Percentiles rank a stretch among this genome's conserved stretches.
phyloP scores from a whole-genome alignment of 2,888 invertebrate species.

The Erpobdella octoculata region DNA sequence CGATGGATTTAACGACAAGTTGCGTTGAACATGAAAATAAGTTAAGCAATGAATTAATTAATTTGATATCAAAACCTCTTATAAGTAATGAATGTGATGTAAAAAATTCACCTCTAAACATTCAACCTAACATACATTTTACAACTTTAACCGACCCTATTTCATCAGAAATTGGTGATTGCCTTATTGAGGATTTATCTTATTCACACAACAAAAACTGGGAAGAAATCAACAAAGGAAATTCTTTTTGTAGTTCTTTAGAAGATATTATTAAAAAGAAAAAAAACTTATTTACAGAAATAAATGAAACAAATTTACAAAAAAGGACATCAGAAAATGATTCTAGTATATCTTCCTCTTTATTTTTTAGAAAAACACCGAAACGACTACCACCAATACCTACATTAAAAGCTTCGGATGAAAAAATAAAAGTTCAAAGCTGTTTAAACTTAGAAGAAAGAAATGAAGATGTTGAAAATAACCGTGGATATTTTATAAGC shows the following conservation, averaged over 20 bases:
- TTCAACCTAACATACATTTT: not conserved
- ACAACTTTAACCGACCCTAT: too few relatives aligned
- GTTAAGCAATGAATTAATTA: not conserved
- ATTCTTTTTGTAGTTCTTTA: too few relatives aligned
- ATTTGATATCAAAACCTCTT: too few relatives aligned
- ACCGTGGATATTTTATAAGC: not conserved
- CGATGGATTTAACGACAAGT: not conserved
- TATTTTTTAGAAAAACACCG: not conserved
- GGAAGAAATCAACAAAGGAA: not conserved
- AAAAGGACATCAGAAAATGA: not conserved
- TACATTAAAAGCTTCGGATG: not conserved
- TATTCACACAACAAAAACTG: not conserved
- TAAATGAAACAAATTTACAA: not conserved
- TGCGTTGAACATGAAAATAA: not conserved
- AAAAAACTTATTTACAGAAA: not conserved
- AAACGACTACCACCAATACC: constrained; percentile 7
- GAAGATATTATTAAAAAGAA: too few relatives aligned
- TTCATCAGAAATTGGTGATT: not conserved
- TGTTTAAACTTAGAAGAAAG: too few relatives aligned
- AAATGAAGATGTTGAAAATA: not conserved
- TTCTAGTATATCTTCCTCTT: not conserved
- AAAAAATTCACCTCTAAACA: not conserved
- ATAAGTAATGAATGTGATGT: too few relatives aligned
- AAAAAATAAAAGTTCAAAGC: not conserved
- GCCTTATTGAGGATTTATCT: not conserved